A percentile compares a stretch with the other conserved stretches of the same genome.
phyloP scores from a whole-genome alignment of 2,888 invertebrate species.

The Itoplectis maculator region DNA sequence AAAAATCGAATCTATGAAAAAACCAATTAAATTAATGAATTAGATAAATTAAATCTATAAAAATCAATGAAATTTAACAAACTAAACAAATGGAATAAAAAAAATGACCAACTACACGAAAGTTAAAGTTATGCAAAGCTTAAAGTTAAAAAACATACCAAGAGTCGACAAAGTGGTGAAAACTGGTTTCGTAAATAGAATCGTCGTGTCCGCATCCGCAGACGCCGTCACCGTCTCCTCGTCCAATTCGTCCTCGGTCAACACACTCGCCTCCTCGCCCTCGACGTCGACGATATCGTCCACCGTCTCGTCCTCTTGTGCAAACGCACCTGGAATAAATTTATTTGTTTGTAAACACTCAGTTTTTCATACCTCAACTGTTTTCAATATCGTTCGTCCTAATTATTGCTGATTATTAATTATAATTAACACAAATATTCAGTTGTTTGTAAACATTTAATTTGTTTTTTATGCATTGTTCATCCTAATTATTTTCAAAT shows the following conservation, averaged over 20 bases:
- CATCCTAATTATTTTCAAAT: too few relatives aligned
- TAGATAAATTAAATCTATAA: too few relatives aligned
- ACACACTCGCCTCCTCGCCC: constrained; percentile 86
- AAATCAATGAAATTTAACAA: too few relatives aligned
- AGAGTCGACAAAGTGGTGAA: constrained; percentile 77
- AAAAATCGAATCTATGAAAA: too few relatives aligned
- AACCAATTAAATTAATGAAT: too few relatives aligned
- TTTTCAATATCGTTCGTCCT: too few relatives aligned
- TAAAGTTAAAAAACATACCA: constrained; percentile 72
- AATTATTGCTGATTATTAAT: too few relatives aligned
- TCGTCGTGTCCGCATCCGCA: constrained; percentile 95
- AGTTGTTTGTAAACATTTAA: background rate
- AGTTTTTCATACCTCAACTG: too few relatives aligned
- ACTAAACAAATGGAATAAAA: too few relatives aligned
- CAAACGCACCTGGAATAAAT: constrained; percentile 85
- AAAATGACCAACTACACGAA: too few relatives aligned
- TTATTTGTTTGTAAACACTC: too few relatives aligned
- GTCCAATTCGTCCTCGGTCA: constrained; percentile 85
- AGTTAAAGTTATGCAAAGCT: constrained; percentile 19
- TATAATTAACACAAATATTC: constrained; percentile 37
- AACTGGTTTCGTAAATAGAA: constrained; percentile 94
- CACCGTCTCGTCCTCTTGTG: constrained; percentile 86
- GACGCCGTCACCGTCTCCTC: constrained; percentile 91
- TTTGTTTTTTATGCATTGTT: background rate
- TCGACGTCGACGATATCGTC: constrained; percentile 87